Conservation (phyloP, 2,797 vertebrate genomes). For the Pseudochaenichthys georgianus region DNA sequence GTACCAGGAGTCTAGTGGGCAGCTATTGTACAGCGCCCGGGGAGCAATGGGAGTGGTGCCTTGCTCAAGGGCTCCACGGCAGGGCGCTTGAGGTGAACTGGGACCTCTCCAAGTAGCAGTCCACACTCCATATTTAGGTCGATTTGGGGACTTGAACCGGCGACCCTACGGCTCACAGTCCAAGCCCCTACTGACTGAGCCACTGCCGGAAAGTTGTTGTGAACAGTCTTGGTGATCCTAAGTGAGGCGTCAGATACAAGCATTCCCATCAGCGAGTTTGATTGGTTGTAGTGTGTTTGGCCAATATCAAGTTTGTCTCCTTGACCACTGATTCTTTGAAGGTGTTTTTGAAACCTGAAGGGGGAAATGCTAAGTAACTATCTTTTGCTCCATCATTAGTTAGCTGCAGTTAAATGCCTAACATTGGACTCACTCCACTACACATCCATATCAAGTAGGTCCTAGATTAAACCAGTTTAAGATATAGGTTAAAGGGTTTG, state of each 20-base stretch:
- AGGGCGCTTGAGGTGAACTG: too few species aligned
- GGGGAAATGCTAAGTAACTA: background rate
- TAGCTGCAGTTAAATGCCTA: background rate
- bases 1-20: too few species aligned
- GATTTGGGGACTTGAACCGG: too few species aligned
- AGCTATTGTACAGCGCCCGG: too few species aligned
- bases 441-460: background rate
- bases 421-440: background rate
- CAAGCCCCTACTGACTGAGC: too few species aligned
- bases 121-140: too few species aligned
- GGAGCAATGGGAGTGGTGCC: too few species aligned
- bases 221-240: background rate
- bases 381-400: constrained; percentile 5
- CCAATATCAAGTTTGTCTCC: constrained; percentile 1
- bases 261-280: background rate
- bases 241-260: background rate
- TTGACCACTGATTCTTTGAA: background rate
- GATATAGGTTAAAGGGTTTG: background rate
- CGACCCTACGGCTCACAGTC: too few species aligned
- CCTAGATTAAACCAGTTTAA: background rate
- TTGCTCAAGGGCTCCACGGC: too few species aligned
- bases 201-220: background rate
- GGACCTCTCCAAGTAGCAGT: too few species aligned
- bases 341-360: constrained; percentile 27
- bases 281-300: background rate